phyloP scores from a whole-genome alignment of 2,888 invertebrate species.

The Rosalia funebris region DNA sequence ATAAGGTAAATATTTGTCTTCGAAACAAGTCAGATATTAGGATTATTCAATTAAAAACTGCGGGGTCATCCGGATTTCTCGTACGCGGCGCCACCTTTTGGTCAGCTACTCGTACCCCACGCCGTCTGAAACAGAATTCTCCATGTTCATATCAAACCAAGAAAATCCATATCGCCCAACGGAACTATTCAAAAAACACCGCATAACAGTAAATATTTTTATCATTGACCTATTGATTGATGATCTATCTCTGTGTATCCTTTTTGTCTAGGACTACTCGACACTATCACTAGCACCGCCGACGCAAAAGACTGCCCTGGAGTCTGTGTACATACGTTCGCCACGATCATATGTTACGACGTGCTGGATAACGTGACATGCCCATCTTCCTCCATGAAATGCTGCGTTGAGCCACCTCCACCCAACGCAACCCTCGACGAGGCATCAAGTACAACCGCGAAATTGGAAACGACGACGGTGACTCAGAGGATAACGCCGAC shows the following conservation, averaged over 20 bases:
- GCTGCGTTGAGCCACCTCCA: conserved; percentile 82
- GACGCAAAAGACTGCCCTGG: conserved; percentile 90
- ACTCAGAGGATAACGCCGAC: conserved; percentile 52
- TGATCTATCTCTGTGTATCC: too few relatives aligned
- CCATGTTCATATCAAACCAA: too few relatives aligned
- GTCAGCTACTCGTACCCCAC: not conserved
- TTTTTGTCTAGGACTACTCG: conserved; percentile 75
- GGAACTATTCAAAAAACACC: too few relatives aligned
- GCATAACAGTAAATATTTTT: too few relatives aligned
- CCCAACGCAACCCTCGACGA: conserved; percentile 64
- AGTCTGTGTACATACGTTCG: conserved; percentile 85
- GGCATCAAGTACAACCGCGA: conserved; percentile 35
- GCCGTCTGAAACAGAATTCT: not conserved
- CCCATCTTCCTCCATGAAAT: conserved; percentile 83
- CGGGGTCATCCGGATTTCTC: not conserved
- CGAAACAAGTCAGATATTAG: not conserved
- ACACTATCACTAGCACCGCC: conserved; percentile 85
- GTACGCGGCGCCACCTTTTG: not conserved
- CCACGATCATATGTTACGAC: conserved; percentile 86
- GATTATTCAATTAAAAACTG: not conserved
- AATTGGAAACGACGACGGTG: conserved; percentile 45
- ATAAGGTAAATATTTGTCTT: not conserved
- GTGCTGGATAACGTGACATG: conserved; percentile 85
- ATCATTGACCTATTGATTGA: too few relatives aligned
- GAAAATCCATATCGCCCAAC: too few relatives aligned